These are phyloP conservation scores for Chorisops tibialis DNA, from an alignment of 2,888 invertebrate species.

Conservation along the genomic window DNA sequence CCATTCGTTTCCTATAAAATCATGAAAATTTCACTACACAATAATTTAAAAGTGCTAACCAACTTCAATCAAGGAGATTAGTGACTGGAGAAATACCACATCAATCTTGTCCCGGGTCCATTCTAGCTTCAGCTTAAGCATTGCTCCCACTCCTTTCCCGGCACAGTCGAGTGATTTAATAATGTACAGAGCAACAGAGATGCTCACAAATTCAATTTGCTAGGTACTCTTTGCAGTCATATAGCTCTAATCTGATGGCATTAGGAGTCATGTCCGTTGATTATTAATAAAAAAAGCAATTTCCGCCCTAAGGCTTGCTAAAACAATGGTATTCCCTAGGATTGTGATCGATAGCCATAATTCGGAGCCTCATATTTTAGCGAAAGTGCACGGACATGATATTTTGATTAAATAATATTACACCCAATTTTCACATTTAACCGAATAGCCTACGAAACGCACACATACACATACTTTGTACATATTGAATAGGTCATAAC, in stretches of 20 bases:
- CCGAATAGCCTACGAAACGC: too few relatives aligned
- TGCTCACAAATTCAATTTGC: constrained; percentile 24
- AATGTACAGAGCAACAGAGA: constrained; percentile 1
- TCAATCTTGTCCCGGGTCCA: constrained; percentile 10
- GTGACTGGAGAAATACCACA: constrained; percentile 21
- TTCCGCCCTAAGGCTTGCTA: too few relatives aligned
- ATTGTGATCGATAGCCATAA: too few relatives aligned
- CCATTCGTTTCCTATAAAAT: too few relatives aligned
- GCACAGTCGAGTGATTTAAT: neutral
- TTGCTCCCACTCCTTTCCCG: neutral
- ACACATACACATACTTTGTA: too few relatives aligned
- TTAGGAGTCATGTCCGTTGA: constrained; percentile 1
- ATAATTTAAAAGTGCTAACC: constrained; percentile 24
- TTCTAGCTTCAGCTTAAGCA: too few relatives aligned
- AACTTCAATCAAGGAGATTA: constrained; percentile 25
- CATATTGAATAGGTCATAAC: too few relatives aligned
- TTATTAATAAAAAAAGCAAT: constrained; percentile 18
- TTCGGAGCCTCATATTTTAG: too few relatives aligned
- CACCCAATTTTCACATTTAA: too few relatives aligned
- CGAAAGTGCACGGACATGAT: too few relatives aligned
- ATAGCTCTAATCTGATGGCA: constrained; percentile 22
- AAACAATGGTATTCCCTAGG: too few relatives aligned
- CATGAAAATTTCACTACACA: constrained; percentile 24
- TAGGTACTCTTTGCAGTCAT: constrained; percentile 12
- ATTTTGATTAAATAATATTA: too few relatives aligned